A percentile compares a stretch with the other conserved stretches of the same genome.
phyloP scores from a whole-genome alignment of 2,888 invertebrate genomes.

The Tiphia femorata region DNA sequence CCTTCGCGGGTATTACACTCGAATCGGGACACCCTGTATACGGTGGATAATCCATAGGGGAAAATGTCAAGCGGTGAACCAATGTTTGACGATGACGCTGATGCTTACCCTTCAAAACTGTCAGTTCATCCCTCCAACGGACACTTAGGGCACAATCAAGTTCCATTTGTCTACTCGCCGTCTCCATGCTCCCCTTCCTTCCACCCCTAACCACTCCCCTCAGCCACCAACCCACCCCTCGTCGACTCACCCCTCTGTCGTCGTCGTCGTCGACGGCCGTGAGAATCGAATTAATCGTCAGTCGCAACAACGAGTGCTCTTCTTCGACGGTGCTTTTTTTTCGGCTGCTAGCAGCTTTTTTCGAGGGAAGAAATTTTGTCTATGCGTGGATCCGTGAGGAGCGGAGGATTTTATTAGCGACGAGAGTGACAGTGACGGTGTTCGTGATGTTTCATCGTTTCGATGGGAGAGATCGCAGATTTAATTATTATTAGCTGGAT shows the following conservation, averaged over 20 bases:
- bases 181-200: constrained; percentile 8
- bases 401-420: too few relatives aligned
- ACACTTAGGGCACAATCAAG: constrained; percentile 47
- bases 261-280: constrained; percentile 16
- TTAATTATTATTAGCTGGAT: too few relatives aligned
- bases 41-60: constrained; percentile 42
- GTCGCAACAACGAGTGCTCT: too few relatives aligned
- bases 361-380: too few relatives aligned
- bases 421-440: too few relatives aligned
- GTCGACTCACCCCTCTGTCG: constrained; percentile 23
- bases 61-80: constrained; percentile 52
- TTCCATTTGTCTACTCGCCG: constrained; percentile 44
- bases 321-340: too few relatives aligned
- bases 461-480: too few relatives aligned
- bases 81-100: constrained; percentile 50
- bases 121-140: constrained; percentile 40
- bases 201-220: not conserved
- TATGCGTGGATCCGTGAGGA: too few relatives aligned
- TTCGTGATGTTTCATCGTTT: too few relatives aligned
- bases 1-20: too few relatives aligned
- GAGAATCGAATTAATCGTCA: constrained; percentile 44
- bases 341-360: too few relatives aligned
- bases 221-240: not conserved
- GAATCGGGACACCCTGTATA: too few relatives aligned
- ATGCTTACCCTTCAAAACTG: constrained; percentile 51